phyloP scores from a whole-genome alignment of 2,888 invertebrate species.

The Athalia rosae region DNA sequence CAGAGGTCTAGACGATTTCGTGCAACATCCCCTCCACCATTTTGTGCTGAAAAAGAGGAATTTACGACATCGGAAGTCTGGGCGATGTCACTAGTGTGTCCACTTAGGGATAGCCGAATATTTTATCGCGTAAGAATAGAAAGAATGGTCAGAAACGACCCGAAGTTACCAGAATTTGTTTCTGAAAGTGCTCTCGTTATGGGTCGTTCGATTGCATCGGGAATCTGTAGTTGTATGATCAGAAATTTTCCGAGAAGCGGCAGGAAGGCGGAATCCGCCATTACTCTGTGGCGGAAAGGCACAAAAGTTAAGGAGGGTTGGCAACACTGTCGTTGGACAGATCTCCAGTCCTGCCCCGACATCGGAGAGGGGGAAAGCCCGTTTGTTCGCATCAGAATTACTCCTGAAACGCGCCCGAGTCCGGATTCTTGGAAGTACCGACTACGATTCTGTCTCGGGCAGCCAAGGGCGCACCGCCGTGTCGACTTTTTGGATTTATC shows the following conservation, averaged over 20 bases:
- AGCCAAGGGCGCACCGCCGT: slow-evolving; percentile 6
- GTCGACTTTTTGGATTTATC: slow-evolving; percentile 4
- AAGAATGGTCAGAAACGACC: slow-evolving; percentile 19
- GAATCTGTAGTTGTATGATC: background rate
- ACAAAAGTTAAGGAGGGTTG: slow-evolving; percentile 21
- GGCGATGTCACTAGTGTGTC: background rate
- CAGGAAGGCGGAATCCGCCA: slow-evolving; percentile 10
- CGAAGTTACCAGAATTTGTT: slow-evolving; percentile 14
- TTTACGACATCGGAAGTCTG: background rate
- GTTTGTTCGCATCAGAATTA: slow-evolving; percentile 25
- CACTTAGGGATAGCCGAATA: background rate
- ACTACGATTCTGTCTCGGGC: slow-evolving; percentile 15
- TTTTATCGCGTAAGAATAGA: slow-evolving; percentile 11
- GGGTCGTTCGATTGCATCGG: background rate
- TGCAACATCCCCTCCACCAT: background rate
- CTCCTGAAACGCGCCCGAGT: slow-evolving; percentile 33
- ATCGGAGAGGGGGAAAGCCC: slow-evolving; percentile 21
- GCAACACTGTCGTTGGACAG: slow-evolving; percentile 37
- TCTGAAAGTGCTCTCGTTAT: background rate
- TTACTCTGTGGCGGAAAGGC: slow-evolving; percentile 14
- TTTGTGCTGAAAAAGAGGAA: no score
- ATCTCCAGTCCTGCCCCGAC: background rate
- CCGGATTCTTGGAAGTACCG: slow-evolving; percentile 20
- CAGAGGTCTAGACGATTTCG: background rate
- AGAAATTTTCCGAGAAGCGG: background rate